A percentile compares a stretch with the other conserved stretches of the same genome.
phyloP scores from a whole-genome alignment of 2,888 invertebrate species.

The Campoletis raptor region DNA sequence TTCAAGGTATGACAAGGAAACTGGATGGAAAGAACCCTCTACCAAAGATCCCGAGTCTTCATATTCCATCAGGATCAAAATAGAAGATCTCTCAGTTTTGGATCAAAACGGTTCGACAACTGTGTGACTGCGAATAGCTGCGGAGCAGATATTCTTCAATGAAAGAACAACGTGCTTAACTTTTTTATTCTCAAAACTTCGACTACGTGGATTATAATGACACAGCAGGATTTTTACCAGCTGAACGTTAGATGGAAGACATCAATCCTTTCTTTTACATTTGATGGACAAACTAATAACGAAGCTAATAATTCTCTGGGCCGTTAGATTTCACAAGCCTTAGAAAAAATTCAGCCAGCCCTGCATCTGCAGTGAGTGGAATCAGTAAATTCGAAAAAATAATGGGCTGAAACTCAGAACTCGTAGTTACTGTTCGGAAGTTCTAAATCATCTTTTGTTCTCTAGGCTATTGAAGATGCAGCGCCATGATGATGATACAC shows the following conservation, averaged over 20 bases:
- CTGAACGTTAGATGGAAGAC: neutral
- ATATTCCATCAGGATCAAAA: no score
- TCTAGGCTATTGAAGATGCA: neutral
- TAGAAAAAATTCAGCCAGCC: neutral
- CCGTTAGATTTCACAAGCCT: neutral
- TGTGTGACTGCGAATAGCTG: no score
- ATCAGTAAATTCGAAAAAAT: neutral
- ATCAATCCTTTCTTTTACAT: neutral
- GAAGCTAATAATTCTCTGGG: neutral
- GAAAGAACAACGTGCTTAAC: neutral
- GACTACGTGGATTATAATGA: neutral
- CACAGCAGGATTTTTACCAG: neutral
- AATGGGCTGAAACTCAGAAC: neutral
- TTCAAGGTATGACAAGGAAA: neutral
- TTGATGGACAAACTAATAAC: neutral
- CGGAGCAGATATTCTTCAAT: neutral
- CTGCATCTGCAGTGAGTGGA: neutral
- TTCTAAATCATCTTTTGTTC: neutral
- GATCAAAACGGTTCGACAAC: neutral
- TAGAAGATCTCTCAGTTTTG: neutral
- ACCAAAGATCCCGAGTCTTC: no score
- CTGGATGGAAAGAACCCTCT: neutral
- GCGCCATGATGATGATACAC: slow-evolving; percentile 18
- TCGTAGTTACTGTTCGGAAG: neutral
- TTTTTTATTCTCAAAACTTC: neutral